A percentile compares a stretch with the other conserved stretches of the same genome.
phyloP scores from a whole-genome alignment of 2,888 invertebrate species.

The Tetropium fuscum region DNA sequence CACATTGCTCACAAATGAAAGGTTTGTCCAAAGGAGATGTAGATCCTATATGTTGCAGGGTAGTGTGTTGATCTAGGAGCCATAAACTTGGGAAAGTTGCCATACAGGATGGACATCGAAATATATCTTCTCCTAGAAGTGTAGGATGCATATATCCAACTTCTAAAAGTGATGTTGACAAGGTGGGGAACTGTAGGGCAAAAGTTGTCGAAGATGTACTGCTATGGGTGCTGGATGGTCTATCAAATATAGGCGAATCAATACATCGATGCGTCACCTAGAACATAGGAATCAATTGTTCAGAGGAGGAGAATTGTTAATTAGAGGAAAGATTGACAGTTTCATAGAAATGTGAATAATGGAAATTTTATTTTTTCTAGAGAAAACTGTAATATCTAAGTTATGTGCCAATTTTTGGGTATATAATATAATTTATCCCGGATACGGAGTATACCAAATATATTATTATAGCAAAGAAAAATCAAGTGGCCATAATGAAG shows the following conservation, averaged over 20 bases:
- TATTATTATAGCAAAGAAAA: too few relatives aligned
- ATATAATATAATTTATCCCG: too few relatives aligned
- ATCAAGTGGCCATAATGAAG: too few relatives aligned
- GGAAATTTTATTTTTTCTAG: too few relatives aligned
- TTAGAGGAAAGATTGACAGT: too few relatives aligned
- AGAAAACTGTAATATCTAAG: too few relatives aligned
- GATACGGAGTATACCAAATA: too few relatives aligned
- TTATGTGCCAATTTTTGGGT: too few relatives aligned
- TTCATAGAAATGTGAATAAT: too few relatives aligned
- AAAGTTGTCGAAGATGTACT: slow-evolving; percentile 70
- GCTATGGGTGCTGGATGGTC: slow-evolving; percentile 64
- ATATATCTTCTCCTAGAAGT: slow-evolving; percentile 62
- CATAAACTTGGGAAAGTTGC: slow-evolving; percentile 90
- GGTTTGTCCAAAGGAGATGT: slow-evolving; percentile 80
- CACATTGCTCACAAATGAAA: slow-evolving; percentile 92
- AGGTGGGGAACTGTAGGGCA: slow-evolving; percentile 68
- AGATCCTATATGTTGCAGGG: slow-evolving; percentile 81
- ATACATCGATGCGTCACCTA: slow-evolving; percentile 66
- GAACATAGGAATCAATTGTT: too few relatives aligned
- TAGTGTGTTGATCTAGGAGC: slow-evolving; percentile 87
- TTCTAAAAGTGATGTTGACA: slow-evolving; percentile 69
- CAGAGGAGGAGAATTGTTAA: too few relatives aligned
- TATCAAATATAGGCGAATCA: slow-evolving; percentile 62
- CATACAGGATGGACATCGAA: slow-evolving; percentile 81
- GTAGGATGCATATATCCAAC: slow-evolving; percentile 69